Percentiles rank a stretch among this genome's conserved stretches.
These are phyloP conservation scores for Baccha elongata DNA, from an alignment of 2,888 invertebrate genomes.

Conservation along the genomic window DNA sequence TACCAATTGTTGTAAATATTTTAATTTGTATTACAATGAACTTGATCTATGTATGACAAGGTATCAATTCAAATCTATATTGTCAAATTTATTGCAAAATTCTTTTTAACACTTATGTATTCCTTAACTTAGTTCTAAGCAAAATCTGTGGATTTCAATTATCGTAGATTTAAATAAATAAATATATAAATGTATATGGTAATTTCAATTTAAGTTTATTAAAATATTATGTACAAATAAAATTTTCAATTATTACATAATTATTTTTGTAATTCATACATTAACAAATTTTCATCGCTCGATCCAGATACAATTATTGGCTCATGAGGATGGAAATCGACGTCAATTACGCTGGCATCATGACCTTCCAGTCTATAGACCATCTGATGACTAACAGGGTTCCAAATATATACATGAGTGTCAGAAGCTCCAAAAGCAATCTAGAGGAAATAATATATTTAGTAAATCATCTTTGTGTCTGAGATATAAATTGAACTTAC, in stretches of 20 bases:
- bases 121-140: too few relatives aligned
- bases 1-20: too few relatives aligned
- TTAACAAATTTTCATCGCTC: conserved; percentile 1
- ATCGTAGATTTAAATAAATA: too few relatives aligned
- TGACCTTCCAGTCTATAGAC: conserved; percentile 5
- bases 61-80: too few relatives aligned
- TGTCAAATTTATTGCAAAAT: too few relatives aligned
- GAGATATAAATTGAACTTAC: neutral
- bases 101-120: too few relatives aligned
- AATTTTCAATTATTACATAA: neutral
- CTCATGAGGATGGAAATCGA: conserved; percentile 31
- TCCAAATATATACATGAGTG: conserved; percentile 96
- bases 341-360: conserved; percentile 11
- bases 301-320: conserved; percentile 19
- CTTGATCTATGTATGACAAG: too few relatives aligned
- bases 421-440: conserved; percentile 90
- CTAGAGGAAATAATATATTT: neutral
- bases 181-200: too few relatives aligned
- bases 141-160: too few relatives aligned
- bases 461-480: neutral
- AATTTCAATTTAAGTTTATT: too few relatives aligned
- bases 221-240: too few relatives aligned
- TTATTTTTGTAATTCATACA: neutral
- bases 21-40: too few relatives aligned
- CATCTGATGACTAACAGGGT: conserved; percentile 89